Conservation (phyloP, 2,888 invertebrate genomes). For the Caradrina clavipalpis region DNA sequence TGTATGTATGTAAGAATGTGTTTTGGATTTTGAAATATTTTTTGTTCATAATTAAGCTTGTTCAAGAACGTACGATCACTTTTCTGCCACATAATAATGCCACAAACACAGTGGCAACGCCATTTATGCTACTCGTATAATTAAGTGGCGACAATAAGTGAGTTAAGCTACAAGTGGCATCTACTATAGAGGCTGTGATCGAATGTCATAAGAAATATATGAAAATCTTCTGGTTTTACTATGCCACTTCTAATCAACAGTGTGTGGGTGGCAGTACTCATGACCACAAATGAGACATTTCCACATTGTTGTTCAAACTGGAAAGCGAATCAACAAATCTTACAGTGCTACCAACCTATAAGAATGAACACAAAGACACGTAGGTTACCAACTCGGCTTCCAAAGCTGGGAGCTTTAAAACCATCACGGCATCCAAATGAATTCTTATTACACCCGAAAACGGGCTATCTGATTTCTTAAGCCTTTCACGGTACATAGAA, state of each 20-base stretch:
- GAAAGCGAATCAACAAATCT: neutral
- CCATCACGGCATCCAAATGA: neutral
- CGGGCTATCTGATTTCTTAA: neutral
- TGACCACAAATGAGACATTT: neutral
- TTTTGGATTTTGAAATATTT: neutral
- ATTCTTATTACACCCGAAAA: slow-evolving; percentile 4
- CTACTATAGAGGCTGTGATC: no score
- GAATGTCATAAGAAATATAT: no score
- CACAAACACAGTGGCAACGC: no score
- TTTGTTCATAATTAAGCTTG: neutral
- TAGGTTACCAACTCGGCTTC: neutral
- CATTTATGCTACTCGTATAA: no score
- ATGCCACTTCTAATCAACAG: no score
- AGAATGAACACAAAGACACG: neutral
- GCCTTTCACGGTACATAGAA: slow-evolving; percentile 5
- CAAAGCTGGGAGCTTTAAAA: neutral
- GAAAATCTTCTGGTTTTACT: no score
- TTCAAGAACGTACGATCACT: neutral
- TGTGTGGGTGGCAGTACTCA: no score
- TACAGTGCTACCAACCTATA: neutral
- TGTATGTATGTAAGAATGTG: neutral
- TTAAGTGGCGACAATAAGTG: no score
- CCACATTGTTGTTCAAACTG: neutral
- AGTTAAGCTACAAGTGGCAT: no score
- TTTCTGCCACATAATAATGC: neutral